Conservation (phyloP, 1,140 invertebrate species). For the Triops cancriformis region DNA sequence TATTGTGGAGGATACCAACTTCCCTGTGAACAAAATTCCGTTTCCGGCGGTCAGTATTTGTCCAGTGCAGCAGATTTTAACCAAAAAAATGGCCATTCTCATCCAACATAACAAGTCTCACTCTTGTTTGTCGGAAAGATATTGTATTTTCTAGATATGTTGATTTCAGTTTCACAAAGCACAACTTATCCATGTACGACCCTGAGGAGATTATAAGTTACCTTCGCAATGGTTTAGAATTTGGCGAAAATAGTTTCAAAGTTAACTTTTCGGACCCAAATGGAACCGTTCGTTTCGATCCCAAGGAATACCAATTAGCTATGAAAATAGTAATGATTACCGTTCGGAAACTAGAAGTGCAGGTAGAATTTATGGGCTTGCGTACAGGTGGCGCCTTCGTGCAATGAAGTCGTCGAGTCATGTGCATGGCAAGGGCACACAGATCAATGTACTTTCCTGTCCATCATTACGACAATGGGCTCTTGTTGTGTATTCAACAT, state of each 20-base stretch:
- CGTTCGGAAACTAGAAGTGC: not conserved
- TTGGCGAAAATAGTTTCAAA: not conserved
- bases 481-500: not conserved
- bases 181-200: not conserved
- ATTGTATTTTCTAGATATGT: not conserved
- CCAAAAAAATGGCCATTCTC: not conserved
- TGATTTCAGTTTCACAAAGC: not conserved
- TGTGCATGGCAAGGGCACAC: not conserved
- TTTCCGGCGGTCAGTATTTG: slow-evolving; percentile 15
- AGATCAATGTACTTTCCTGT: not conserved
- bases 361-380: not conserved
- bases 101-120: not conserved
- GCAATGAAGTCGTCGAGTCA: not conserved
- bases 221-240: not conserved
- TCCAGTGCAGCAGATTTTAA: not conserved
- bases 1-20: not conserved
- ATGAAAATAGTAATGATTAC: not conserved
- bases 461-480: not conserved
- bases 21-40: not conserved
- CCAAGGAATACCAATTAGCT: not conserved
- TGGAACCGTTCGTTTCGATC: not conserved
- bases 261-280: not conserved
- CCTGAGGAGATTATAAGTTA: not conserved
- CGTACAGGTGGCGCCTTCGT: not conserved
- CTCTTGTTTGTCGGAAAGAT: not conserved